Percentiles rank a stretch among this genome's conserved stretches.
These are phyloP conservation scores for Heliconius cydno DNA, from an alignment of 2,888 invertebrate genomes.

Conservation along the genomic window DNA sequence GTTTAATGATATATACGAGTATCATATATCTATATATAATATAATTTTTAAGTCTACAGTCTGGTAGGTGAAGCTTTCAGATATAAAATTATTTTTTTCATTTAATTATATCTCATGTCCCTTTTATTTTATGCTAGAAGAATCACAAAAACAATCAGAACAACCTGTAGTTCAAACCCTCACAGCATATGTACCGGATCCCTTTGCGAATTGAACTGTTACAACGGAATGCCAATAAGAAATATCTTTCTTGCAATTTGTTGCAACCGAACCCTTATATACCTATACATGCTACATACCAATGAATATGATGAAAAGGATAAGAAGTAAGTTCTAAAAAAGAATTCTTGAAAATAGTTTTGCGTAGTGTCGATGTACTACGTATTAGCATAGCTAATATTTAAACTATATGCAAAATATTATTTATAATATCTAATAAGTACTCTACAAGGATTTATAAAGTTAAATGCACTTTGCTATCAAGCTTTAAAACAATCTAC, in stretches of 20 bases:
- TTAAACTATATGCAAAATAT: not conserved
- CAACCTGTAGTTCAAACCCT: no score
- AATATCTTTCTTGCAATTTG: conserved; percentile 68
- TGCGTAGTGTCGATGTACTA: no score
- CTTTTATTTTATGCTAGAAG: not conserved
- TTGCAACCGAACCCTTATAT: conserved; percentile 62
- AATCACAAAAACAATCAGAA: not conserved
- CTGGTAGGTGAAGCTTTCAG: not conserved
- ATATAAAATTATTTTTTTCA: not conserved
- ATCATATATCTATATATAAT: no score
- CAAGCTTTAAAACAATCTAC: not conserved
- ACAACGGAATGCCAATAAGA: conserved; percentile 68
- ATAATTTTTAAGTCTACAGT: no score
- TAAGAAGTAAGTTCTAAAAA: not conserved
- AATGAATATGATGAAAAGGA: conserved; percentile 41
- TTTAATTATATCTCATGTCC: not conserved
- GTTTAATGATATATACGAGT: no score
- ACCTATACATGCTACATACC: conserved; percentile 54
- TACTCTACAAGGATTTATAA: not conserved
- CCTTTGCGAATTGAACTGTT: conserved; percentile 45
- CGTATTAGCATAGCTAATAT: not conserved
- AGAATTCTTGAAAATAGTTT: not conserved
- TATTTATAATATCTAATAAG: not conserved
- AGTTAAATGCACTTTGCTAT: not conserved
- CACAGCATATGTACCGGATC: not conserved